Conservation (phyloP, 2,113 vertebrate genomes). For the Pseudorectes ferrugineus region DNA sequence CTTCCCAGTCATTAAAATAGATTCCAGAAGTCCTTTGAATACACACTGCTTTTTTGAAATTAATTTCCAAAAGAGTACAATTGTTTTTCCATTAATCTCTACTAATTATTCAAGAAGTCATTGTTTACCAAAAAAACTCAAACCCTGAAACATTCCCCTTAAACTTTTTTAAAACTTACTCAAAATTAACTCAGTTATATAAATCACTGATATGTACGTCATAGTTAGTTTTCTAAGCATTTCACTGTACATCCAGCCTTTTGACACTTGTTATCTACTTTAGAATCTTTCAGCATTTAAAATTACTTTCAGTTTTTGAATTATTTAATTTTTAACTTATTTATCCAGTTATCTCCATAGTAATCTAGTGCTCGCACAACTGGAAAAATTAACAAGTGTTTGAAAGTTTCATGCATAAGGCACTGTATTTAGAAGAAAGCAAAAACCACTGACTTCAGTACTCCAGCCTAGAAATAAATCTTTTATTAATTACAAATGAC, state of each 20-base stretch:
- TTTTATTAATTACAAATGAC: neutral
- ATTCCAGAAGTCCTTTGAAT: neutral
- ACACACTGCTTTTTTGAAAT: neutral
- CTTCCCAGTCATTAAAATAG: neutral
- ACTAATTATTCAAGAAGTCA: neutral
- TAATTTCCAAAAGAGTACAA: neutral
- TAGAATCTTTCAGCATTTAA: neutral
- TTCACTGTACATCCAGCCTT: neutral
- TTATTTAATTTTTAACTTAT: neutral
- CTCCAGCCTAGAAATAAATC: neutral
- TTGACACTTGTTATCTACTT: neutral
- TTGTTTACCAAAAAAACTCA: neutral
- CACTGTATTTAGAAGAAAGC: neutral
- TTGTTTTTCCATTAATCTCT: neutral
- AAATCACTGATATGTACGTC: neutral
- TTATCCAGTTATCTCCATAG: neutral
- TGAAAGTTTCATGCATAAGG: neutral
- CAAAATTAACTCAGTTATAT: neutral
- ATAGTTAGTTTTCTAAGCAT: neutral
- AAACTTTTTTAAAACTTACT: neutral
- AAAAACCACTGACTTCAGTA: neutral
- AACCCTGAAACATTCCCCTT: neutral
- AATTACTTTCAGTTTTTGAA: neutral
- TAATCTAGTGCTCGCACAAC: neutral
- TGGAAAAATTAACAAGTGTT: neutral